phyloP scores from a whole-genome alignment of 1,140 invertebrate genomes.

The Ceratina calcarata region DNA sequence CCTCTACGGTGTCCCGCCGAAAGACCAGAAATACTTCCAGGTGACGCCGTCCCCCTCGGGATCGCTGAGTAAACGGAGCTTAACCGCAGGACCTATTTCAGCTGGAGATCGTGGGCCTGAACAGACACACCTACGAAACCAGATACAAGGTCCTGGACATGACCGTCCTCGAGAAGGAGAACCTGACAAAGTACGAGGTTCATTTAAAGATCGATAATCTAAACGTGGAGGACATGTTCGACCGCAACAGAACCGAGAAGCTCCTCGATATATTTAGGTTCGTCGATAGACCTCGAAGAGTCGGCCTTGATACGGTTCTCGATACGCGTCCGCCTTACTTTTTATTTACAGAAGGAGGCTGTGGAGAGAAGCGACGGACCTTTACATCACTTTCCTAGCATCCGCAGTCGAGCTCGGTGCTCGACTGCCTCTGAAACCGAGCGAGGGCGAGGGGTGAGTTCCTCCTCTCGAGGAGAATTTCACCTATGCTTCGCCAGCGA shows the following conservation, averaged over 20 bases:
- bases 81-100: constrained; percentile 71
- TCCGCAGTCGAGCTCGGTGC: constrained; percentile 92
- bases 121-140: constrained; percentile 89
- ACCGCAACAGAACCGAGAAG: constrained; percentile 84
- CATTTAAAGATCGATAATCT: constrained; percentile 94
- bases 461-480: background rate
- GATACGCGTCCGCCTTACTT: background rate
- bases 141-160: constrained; percentile 84
- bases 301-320: background rate
- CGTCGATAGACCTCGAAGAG: constrained; percentile 9
- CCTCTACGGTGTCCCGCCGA: constrained; percentile 89
- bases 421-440: constrained; percentile 88
- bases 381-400: constrained; percentile 91
- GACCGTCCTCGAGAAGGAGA: constrained; percentile 84
- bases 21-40: constrained; percentile 80
- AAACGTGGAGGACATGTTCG: constrained; percentile 91
- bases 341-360: constrained; percentile 74
- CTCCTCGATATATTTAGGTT: constrained; percentile 88
- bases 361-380: constrained; percentile 83
- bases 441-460: constrained; percentile 91
- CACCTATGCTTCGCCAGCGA: background rate
- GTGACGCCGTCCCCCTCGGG: constrained; percentile 64
- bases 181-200: constrained; percentile 87
- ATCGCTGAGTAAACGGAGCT: too few species aligned
- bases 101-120: constrained; percentile 88